A percentile compares a stretch with the other conserved stretches of the same genome.
These are phyloP conservation scores for Andrena marginata DNA, from an alignment of 2,888 invertebrate species.

Conservation along the genomic window DNA sequence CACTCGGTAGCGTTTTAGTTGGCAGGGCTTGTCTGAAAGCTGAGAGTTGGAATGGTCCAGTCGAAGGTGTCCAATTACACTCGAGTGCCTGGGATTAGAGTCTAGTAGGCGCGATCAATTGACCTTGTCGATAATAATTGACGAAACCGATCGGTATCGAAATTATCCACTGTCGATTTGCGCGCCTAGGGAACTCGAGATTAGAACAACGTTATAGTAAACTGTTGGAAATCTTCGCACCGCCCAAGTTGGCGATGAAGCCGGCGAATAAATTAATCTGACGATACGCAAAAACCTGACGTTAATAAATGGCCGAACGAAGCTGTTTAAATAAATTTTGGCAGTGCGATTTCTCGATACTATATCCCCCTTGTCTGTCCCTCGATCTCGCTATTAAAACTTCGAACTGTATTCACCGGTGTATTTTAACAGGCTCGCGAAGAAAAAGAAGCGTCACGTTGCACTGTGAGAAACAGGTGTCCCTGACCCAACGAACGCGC, in stretches of 20 bases:
- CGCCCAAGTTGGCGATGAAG: background rate
- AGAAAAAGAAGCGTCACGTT: background rate
- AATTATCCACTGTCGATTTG: background rate
- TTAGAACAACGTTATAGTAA: background rate
- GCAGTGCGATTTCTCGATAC: conserved; percentile 28
- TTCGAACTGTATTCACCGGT: conserved; percentile 12
- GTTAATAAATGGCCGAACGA: conserved; percentile 6
- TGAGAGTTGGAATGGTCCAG: conserved; percentile 28
- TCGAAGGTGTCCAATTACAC: background rate
- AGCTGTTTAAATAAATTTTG: conserved; percentile 23
- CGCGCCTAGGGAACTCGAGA: background rate
- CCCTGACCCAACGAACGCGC: conserved; percentile 37
- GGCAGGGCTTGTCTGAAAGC: conserved; percentile 26
- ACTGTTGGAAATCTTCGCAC: background rate
- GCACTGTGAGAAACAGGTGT: background rate
- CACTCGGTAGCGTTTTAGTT: conserved; percentile 15
- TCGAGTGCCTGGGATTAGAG: background rate
- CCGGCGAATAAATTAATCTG: background rate
- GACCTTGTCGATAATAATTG: background rate
- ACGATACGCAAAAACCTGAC: background rate
- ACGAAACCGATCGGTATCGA: background rate
- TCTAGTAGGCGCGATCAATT: background rate
- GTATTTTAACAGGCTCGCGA: background rate
- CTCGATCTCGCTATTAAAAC: conserved; percentile 31
- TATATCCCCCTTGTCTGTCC: conserved; percentile 19